Evolutionary conservation across 2,797 vertebrate genomes (phyloP), one percentile per base, ranked within the genome.

Genomic region (Macrochelys suwanniensis): DNA sequence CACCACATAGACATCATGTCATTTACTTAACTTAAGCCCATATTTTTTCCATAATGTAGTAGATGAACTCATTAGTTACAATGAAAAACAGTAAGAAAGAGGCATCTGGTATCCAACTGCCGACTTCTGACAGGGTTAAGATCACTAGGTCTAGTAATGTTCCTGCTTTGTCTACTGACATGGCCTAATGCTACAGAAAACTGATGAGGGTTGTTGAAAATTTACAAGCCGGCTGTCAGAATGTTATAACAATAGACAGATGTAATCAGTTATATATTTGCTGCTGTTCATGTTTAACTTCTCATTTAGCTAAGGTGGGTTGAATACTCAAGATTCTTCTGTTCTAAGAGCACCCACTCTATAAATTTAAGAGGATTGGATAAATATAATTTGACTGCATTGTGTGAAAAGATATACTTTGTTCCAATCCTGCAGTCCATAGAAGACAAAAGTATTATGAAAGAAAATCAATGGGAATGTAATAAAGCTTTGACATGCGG

Each of bases 51-150:
- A 97, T 98, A 97, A 97, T 98, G 80, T 98, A 94, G 96, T 97
- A 84, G 94, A 97, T 98, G 98, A 98, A 98, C 98, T 98, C 88
- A 97, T 98, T 98, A 98, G 89, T 97, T 97, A 93, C 97, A 97
- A 92, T 98, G 97, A 98, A 98, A 98, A 98, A 97, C 98, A 98
- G 98, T 98, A 97, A 98, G 97, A 83, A 94, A 82, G 81, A 97
- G 94, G 96, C 98, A 98, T 98, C 96, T 98, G 98, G 98, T 96
- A 98, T 97, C 97, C 97, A 97, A 96, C 96, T 97, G 96, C 92
- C 82, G 97, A 23, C 85, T 95, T 96, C 89, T 94, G 96, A 96
- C 92, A 86, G 88, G 85, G 84, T 96, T 97, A 97, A 91, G 84
- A 95, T 97, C 53, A 53, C 92, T 94, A 80, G 87, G 74, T 68